Conservation (phyloP, 2,888 invertebrate species). For the Allygus modestus region DNA sequence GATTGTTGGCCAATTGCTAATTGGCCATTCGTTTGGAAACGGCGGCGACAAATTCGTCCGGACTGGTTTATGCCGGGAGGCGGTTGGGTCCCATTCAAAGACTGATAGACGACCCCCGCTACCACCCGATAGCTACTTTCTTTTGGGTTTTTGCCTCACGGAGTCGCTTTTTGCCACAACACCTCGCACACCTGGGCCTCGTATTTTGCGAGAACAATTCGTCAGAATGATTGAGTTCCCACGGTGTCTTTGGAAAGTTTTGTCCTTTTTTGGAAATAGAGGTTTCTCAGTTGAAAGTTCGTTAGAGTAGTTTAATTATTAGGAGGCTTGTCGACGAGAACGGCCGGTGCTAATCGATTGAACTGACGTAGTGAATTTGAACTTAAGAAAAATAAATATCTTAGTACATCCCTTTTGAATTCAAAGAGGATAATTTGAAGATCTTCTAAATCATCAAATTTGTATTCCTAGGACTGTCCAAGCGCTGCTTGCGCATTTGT, state of each 20-base stretch:
- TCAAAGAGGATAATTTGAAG: no score
- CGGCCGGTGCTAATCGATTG: no score
- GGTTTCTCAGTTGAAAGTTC: background rate
- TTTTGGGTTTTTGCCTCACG: conserved; percentile 36
- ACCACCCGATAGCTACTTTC: conserved; percentile 39
- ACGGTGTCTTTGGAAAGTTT: conserved; percentile 24
- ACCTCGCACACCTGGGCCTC: conserved; percentile 36
- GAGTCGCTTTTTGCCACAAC: conserved; percentile 21
- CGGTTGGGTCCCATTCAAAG: conserved; percentile 38
- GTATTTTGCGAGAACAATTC: conserved; percentile 29
- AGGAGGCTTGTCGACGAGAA: background rate
- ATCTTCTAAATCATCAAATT: no score
- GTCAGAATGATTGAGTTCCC: conserved; percentile 27
- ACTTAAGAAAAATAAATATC: no score
- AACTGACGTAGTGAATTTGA: no score
- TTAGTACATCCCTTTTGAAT: no score
- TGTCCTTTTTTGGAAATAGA: background rate
- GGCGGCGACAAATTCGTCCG: conserved; percentile 45
- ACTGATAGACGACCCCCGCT: conserved; percentile 2
- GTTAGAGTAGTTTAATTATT: background rate
- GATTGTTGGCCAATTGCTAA: conserved; percentile 13
- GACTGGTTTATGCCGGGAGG: conserved; percentile 37
- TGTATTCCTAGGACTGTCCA: no score
- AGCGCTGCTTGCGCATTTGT: no score
- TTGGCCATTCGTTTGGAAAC: conserved; percentile 16